Conservation (phyloP, 2,888 invertebrate species). For the Acrobasis suavella region DNA sequence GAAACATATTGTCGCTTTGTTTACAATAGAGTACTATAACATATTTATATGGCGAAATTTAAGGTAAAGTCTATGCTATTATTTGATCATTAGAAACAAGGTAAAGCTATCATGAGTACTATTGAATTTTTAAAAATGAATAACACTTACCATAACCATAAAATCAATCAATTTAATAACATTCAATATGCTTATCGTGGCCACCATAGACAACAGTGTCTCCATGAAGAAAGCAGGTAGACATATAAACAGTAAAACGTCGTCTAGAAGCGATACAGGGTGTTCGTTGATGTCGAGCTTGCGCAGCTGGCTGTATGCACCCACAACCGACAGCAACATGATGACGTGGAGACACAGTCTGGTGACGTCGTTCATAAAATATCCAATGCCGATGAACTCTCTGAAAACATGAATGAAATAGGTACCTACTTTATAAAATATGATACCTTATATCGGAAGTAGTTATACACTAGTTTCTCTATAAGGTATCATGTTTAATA, state of each 20-base stretch:
- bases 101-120: background rate
- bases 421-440: too few species aligned
- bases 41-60: too few species aligned
- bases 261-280: slow-evolving; percentile 85
- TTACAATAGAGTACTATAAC: too few species aligned
- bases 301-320: slow-evolving; percentile 85
- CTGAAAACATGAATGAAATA: slow-evolving; percentile 53
- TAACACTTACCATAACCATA: slow-evolving; percentile 76
- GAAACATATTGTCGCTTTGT: slow-evolving; percentile 14
- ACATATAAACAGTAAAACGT: slow-evolving; percentile 86
- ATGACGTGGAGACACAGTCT: slow-evolving; percentile 79
- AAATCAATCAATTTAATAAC: slow-evolving; percentile 77
- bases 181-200: slow-evolving; percentile 81
- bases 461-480: too few species aligned
- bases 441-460: too few species aligned
- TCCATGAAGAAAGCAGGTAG: slow-evolving; percentile 88
- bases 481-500: too few species aligned
- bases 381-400: slow-evolving; percentile 71
- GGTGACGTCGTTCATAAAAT: slow-evolving; percentile 75
- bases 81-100: too few species aligned
- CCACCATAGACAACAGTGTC: slow-evolving; percentile 85
- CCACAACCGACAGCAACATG: slow-evolving; percentile 82
- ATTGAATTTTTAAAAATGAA: background rate
- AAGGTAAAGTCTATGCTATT: too few species aligned
- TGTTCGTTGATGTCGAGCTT: slow-evolving; percentile 85